phyloP scores from a whole-genome alignment of 2,113 vertebrate species.

The Cyanoramphus novaezelandiae region DNA sequence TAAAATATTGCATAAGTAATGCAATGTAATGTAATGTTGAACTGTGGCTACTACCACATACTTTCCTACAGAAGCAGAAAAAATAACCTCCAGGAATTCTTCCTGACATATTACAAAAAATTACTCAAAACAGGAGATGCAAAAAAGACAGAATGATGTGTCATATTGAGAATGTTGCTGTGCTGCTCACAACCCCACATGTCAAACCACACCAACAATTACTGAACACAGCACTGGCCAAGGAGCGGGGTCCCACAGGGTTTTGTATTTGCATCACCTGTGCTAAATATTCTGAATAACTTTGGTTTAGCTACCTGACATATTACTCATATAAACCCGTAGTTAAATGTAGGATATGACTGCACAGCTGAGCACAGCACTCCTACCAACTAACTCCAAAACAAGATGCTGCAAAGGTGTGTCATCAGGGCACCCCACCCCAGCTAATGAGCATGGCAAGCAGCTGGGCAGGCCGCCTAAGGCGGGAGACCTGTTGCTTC shows the following conservation, averaged over 20 bases:
- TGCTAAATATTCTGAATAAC: background rate
- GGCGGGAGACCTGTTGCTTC: background rate
- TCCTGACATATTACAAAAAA: background rate
- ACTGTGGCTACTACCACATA: background rate
- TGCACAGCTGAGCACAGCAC: background rate
- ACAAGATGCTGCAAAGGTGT: constrained; percentile 34
- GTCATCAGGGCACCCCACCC: background rate
- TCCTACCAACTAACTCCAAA: constrained; percentile 11
- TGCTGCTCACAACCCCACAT: background rate
- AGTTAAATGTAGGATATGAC: constrained; percentile 36
- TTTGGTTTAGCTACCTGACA: background rate
- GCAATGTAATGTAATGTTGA: background rate
- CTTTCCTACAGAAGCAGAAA: background rate
- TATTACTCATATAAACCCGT: background rate
- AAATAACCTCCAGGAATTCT: background rate
- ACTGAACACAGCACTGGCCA: background rate
- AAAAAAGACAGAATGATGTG: background rate
- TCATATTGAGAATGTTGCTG: background rate
- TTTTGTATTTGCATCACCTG: background rate
- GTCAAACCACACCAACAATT: background rate
- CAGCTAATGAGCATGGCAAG: background rate
- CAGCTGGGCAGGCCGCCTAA: background rate
- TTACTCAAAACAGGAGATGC: background rate
- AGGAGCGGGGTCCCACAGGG: fast-evolving
- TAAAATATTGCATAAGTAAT: background rate